Base-by-base conservation (phyloP, 1,140 invertebrate genomes). In the Drosophila chauvacae region DNA sequence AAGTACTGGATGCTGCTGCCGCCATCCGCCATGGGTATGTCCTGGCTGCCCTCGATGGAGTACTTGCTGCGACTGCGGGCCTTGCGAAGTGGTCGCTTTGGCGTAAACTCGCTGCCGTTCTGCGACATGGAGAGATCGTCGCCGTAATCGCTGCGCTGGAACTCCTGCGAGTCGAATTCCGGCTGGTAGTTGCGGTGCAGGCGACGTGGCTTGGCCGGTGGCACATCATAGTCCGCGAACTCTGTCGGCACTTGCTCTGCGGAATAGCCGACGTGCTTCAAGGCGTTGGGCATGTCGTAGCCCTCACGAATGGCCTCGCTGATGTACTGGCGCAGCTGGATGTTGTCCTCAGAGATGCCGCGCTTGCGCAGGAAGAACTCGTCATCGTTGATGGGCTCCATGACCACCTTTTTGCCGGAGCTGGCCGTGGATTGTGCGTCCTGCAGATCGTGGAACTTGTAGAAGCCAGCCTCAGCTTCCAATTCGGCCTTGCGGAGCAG, bases 301-400 rank as follows among this genome's bases (percentile, higher is more conserved):
- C 96, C 96, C 91, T 97, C 96, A 71, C 96, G 94, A 72, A 97
- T 96, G 93, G 97, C 96, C 55, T 94, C 94, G 45, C 95, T 95
- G 48, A 97, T 94, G 71, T 96, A 96, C 85, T 95, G 94, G 45
- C 95, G 95, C 33, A 96, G 93, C 91, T 96, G 95, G 82, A 96
- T 96, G 92, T 97, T 96, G 90, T 96, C 96, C 74, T 96, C 95
- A 68, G 96, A 97, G 72, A 97, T 95, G 41, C 96, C 96, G 80
- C 95, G 95, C 83, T 96, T 95, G 59, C 96, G 93, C 48, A 97
- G 93, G 91, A 97, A 97, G 93, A 97, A 97, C 93, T 97, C 96
- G 90, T 97, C 96, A 4, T 96, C 96, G 83, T 97, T 95, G 62
- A 97, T 96, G 93, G 97, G 96, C 92, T 97, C 96, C 69, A 97